Evolutionary conservation across 1,140 invertebrate species (phyloP).

Genomic region (Aphelinus atriplicis): DNA sequence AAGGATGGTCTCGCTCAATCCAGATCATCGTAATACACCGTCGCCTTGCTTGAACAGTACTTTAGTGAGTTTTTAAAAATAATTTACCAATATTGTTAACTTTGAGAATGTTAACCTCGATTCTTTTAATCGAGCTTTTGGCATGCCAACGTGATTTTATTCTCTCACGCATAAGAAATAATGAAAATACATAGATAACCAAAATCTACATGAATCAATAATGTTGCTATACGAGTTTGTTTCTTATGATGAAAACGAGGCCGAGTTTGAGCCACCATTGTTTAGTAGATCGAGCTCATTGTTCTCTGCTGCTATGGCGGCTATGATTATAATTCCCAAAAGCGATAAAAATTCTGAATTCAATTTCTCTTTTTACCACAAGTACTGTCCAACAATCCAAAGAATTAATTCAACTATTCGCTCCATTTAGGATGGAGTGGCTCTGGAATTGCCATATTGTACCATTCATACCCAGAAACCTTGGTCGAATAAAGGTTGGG

Average conservation of each 20-base stretch:
- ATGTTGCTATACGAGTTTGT: neutral
- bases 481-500: slow-evolving; percentile 75
- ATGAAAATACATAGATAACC: too few species aligned
- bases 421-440: slow-evolving; percentile 60
- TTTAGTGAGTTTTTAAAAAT: slow-evolving; percentile 20
- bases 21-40: slow-evolving; percentile 68
- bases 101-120: neutral
- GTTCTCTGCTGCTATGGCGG: slow-evolving; percentile 51
- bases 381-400: too few species aligned
- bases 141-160: too few species aligned
- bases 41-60: slow-evolving; percentile 64
- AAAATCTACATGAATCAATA: too few species aligned
- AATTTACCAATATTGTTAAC: neutral
- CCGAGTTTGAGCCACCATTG: slow-evolving; percentile 54
- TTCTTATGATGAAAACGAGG: slow-evolving; percentile 36
- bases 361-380: neutral
- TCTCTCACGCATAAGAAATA: too few species aligned
- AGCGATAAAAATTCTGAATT: slow-evolving; percentile 55
- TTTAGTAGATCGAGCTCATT: slow-evolving; percentile 52
- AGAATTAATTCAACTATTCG: slow-evolving; percentile 27
- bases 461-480: slow-evolving; percentile 69
- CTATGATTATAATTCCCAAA: slow-evolving; percentile 52
- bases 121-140: too few species aligned
- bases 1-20: slow-evolving; percentile 74
- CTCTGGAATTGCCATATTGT: slow-evolving; percentile 71